Conservation (phyloP, 1,140 invertebrate genomes). For the Zelostemma sp. region DNA sequence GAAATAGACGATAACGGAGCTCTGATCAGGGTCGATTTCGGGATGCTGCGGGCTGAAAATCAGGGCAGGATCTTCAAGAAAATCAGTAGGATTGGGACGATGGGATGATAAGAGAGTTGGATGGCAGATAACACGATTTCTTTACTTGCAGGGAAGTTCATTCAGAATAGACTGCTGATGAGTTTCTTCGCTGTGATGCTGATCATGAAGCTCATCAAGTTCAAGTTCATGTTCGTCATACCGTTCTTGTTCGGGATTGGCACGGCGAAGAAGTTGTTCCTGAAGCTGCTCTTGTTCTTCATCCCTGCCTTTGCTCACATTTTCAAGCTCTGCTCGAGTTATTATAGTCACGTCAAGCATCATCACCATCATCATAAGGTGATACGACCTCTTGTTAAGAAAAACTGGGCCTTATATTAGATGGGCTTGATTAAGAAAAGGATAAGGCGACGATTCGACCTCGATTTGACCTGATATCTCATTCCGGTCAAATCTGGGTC, state of each 20-base stretch:
- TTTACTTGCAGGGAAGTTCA: constrained; percentile 77
- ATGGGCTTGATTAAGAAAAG: no score
- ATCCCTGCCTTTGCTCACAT: constrained; percentile 85
- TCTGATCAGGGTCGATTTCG: constrained; percentile 78
- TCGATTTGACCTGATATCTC: no score
- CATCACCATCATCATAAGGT: constrained; percentile 82
- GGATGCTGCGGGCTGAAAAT: constrained; percentile 65
- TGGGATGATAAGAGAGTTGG: no score
- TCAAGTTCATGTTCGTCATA: constrained; percentile 82
- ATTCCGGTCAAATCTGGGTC: no score
- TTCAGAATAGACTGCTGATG: constrained; percentile 80
- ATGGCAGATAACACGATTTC: constrained; percentile 5
- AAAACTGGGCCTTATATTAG: no score
- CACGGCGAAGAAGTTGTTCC: constrained; percentile 84
- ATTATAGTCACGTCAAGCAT: constrained; percentile 82
- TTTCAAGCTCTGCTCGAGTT: constrained; percentile 87
- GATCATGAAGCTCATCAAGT: constrained; percentile 83
- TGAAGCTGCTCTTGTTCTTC: constrained; percentile 84
- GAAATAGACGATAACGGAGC: constrained; percentile 80
- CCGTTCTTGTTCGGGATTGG: constrained; percentile 81
- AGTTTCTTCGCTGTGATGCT: constrained; percentile 80
- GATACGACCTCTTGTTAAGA: constrained; percentile 18
- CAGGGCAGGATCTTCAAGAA: constrained; percentile 79
- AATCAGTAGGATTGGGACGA: constrained; percentile 74
- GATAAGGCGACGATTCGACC: no score